phyloP scores from a whole-genome alignment of 1,140 invertebrate species.

The Amphibalanus amphitrite region DNA sequence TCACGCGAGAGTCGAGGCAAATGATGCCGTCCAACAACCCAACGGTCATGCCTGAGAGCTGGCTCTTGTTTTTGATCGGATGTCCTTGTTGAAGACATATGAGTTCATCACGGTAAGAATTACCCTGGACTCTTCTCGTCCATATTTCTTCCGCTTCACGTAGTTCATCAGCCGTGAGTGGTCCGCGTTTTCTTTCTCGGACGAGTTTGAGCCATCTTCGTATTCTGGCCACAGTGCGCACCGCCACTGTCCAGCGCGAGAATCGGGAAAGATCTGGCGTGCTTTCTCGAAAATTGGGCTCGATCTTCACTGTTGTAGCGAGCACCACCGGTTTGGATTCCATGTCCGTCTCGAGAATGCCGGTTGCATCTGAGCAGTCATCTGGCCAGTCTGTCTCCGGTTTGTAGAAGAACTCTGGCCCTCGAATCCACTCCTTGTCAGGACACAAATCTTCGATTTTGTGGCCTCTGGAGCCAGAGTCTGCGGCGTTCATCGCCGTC shows the following conservation, averaged over 20 bases:
- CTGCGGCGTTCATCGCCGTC: neutral
- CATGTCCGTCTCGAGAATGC: neutral
- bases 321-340: neutral
- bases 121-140: no score
- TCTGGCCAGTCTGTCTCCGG: neutral
- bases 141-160: no score
- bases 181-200: neutral
- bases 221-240: neutral
- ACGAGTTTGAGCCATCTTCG: neutral
- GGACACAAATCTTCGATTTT: neutral
- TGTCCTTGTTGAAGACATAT: neutral
- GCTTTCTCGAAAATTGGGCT: neutral
- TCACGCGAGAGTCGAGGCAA: neutral
- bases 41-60: no score
- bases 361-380: neutral
- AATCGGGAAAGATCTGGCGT: neutral
- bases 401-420: neutral
- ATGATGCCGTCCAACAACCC: neutral
- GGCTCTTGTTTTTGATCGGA: no score
- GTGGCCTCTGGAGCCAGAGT: neutral
- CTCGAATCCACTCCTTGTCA: neutral
- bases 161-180: neutral
- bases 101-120: neutral
- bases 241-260: neutral
- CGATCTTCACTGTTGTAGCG: neutral